These are phyloP conservation scores for Caenorhabditis angaria DNA, from an alignment of 2,888 invertebrate species.

Conservation along the genomic window DNA sequence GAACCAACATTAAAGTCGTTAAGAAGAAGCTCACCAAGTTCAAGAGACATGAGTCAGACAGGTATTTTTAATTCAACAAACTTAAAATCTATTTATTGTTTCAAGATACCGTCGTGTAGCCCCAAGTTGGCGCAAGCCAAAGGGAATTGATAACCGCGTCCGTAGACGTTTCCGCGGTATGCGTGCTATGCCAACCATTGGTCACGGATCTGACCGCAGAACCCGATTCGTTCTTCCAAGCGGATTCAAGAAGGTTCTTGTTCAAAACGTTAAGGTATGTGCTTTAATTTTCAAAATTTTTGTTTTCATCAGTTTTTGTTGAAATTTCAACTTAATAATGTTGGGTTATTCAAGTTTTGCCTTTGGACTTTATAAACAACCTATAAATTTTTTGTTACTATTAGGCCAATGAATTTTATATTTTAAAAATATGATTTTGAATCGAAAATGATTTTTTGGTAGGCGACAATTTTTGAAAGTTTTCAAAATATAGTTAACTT, in stretches of 20 bases:
- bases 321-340: too few relatives aligned
- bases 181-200: conserved; percentile 97
- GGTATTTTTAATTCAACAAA: conserved; percentile 79
- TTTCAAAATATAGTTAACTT: too few relatives aligned
- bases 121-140: conserved; percentile 94
- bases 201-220: conserved; percentile 94
- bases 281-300: too few relatives aligned
- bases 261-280: conserved; percentile 84
- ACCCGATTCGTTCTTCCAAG: conserved; percentile 96
- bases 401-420: too few relatives aligned
- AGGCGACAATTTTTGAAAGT: too few relatives aligned
- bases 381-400: too few relatives aligned
- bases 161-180: conserved; percentile 99
- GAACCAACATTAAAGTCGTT: conserved; percentile 85
- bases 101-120: conserved; percentile 66
- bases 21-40: conserved; percentile 98
- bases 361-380: too few relatives aligned
- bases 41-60: conserved; percentile 96
- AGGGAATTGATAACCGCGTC: conserved; percentile 99
- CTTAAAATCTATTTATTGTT: conserved; percentile 82
- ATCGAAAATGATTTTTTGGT: too few relatives aligned
- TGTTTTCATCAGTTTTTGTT: too few relatives aligned
- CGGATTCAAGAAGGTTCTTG: conserved; percentile 93
- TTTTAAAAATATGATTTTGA: too few relatives aligned
- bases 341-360: too few relatives aligned